phyloP scores from a whole-genome alignment of 2,113 vertebrate species.

The Ailurus styani region DNA sequence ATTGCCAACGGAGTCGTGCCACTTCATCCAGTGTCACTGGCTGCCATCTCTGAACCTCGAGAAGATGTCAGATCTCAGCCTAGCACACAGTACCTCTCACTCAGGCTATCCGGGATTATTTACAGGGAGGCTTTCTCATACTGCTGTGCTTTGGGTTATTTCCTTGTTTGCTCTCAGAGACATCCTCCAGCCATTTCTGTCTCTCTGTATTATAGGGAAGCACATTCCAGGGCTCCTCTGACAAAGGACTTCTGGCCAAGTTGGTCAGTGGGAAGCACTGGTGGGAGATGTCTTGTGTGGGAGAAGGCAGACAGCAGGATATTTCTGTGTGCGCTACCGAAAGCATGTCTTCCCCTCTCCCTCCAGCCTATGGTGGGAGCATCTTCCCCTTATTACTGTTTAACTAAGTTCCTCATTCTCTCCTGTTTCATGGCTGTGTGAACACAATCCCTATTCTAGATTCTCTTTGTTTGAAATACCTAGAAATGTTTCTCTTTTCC shows the following conservation, averaged over 20 bases:
- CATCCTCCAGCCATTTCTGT: background rate
- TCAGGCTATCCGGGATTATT: no score
- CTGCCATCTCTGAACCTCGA: background rate
- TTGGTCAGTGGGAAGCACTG: background rate
- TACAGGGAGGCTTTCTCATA: background rate
- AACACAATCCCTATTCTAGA: background rate
- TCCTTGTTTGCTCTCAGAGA: background rate
- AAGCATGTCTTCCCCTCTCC: background rate
- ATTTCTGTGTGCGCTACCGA: background rate
- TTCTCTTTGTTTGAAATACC: background rate
- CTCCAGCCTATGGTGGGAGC: background rate
- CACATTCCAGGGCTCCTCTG: background rate
- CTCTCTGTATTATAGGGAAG: background rate
- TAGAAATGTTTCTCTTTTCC: background rate
- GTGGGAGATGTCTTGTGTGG: accelerated
- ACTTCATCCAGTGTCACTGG: background rate
- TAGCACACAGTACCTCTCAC: background rate
- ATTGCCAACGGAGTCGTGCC: background rate
- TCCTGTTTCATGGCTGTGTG: background rate
- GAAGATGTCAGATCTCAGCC: background rate
- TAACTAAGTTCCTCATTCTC: background rate
- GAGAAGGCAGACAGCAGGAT: background rate
- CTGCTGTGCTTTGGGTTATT: background rate
- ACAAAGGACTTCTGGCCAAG: background rate
- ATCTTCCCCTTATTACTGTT: background rate